A percentile compares a stretch with the other conserved stretches of the same genome.
Conservation (phyloP, 1,140 invertebrate species). For the Acromyrmex charruanus region DNA sequence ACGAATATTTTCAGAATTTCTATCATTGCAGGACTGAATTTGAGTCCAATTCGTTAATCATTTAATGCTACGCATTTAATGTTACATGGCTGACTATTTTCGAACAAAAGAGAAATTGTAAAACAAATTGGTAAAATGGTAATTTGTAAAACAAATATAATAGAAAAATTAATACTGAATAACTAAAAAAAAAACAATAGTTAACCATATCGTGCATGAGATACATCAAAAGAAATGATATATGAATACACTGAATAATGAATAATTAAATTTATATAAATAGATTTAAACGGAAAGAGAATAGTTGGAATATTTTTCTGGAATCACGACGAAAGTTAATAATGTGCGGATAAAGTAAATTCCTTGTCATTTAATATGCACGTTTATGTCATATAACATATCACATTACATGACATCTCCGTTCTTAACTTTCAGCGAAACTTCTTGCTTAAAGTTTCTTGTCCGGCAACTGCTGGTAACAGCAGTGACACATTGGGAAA, state of each 20-base stretch:
- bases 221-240: neutral
- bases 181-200: neutral
- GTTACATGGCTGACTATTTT: neutral
- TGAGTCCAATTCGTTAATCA: neutral
- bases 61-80: neutral
- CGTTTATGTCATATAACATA: slow-evolving; percentile 8
- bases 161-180: neutral
- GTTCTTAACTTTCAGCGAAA: slow-evolving; percentile 44
- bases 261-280: slow-evolving; percentile 3
- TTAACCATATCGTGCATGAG: neutral
- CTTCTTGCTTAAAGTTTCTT: slow-evolving; percentile 66
- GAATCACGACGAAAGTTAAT: slow-evolving; percentile 18
- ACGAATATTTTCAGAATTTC: slow-evolving; percentile 41
- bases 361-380: slow-evolving; percentile 46
- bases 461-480: slow-evolving; percentile 36
- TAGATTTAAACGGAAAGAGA: neutral
- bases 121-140: neutral
- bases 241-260: neutral
- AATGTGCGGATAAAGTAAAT: slow-evolving; percentile 65
- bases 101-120: neutral
- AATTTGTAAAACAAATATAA: neutral
- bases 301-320: slow-evolving; percentile 4
- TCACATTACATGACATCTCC: slow-evolving; percentile 54
- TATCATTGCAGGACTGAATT: neutral
- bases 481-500: slow-evolving; percentile 30